Evolutionary conservation across 2,113 vertebrate genomes (phyloP), one percentile per base, ranked within the genome.

Genomic region (Limnothrissa miodon): DNA sequence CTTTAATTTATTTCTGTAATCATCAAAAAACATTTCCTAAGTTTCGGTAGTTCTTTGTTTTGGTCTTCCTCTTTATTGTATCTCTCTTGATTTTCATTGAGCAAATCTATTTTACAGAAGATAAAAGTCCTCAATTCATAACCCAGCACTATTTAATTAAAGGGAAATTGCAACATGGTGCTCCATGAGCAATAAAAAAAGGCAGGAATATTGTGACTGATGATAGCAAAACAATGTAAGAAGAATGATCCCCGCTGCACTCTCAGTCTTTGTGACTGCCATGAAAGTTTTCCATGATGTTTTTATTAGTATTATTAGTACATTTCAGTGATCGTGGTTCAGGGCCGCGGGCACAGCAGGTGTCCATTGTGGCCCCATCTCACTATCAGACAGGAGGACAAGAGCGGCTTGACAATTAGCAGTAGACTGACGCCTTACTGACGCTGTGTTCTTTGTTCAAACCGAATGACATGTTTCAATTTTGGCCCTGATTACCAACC

Each of bases 1-100:
- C 83, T 83, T 87, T 87, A 83, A 82, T 87, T 84, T 90, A 87
- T 85, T 89, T 85, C 87, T 82, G 82, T 89, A 91, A 89, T 94
- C 89, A 90, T 88, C 87, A 90, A 89, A 89, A 89, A 88, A 84
- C 87, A 85, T 84, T 81, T 83, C 81, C 85, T 88, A 84, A 86
- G 88, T 59, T 81, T 59, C 25, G 11, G 51, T 62, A 89, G 86
- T 84, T 86, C 84, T 86, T 89, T 87, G 59, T 88, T 87, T 86
- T 90, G 86, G 90, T 90, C 89, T 56, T 84, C 45, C 25, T n/a
- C 81, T 86, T 84, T 83, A 25, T 74, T 29, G 80, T 78, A 79
- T 78, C 82, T 33, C 74, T 80, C 86, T 80, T 85, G 80, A 79
- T 85, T 83, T 48, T 45, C 25, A 17, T 23, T 39, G 83, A 79